phyloP scores from a whole-genome alignment of 2,797 vertebrate species.

The Tenualosa ilisha region DNA sequence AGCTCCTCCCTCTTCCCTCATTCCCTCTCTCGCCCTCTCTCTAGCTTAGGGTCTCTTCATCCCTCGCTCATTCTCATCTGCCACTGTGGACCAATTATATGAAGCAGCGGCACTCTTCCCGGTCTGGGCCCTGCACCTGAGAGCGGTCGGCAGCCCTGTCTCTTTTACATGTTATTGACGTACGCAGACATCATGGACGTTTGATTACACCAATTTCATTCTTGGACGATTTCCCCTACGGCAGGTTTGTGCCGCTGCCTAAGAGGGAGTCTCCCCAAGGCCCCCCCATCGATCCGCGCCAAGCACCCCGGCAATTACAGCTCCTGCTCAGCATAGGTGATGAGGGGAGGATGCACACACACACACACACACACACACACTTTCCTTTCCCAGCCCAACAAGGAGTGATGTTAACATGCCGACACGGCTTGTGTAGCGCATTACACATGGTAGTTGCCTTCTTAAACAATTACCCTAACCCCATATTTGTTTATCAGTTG shows the following conservation, averaged over 20 bases:
- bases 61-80: slow-evolving; percentile 33
- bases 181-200: slow-evolving; percentile 77
- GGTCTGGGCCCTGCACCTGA: slow-evolving; percentile 72
- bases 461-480: background rate
- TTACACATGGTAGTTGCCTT: background rate
- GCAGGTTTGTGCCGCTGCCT: slow-evolving; percentile 78
- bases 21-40: slow-evolving; percentile 19
- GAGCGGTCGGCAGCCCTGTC: slow-evolving; percentile 70
- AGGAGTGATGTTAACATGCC: background rate
- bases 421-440: background rate
- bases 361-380: slow-evolving; percentile 10
- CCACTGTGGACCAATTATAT: slow-evolving; percentile 74
- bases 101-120: slow-evolving; percentile 65
- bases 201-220: slow-evolving; percentile 87
- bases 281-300: slow-evolving; percentile 82
- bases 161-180: slow-evolving; percentile 82
- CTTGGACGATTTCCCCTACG: slow-evolving; percentile 89
- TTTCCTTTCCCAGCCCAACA: background rate
- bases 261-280: slow-evolving; percentile 77
- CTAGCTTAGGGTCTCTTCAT: background rate
- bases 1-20: background rate
- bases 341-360: slow-evolving; percentile 65
- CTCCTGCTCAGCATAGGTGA: slow-evolving; percentile 81
- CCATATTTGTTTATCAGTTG: background rate
- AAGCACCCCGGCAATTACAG: slow-evolving; percentile 82